Conservation (phyloP, 1,140 invertebrate genomes). For the Ooceraea biroi region DNA sequence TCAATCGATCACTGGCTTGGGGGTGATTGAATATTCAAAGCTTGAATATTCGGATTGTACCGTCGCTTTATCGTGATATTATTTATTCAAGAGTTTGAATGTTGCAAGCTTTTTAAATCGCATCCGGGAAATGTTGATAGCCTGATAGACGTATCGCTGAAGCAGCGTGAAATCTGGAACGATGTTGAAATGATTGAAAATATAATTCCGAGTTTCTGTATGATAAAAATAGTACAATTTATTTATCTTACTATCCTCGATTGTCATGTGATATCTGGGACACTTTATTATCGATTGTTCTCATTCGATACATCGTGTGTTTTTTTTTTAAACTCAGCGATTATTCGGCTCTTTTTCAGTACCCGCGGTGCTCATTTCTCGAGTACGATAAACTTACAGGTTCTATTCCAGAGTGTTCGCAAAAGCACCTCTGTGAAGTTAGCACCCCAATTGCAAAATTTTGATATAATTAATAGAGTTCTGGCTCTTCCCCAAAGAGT, state of each 20-base stretch:
- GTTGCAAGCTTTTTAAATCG: not conserved
- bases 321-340: not conserved
- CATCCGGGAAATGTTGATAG: not conserved
- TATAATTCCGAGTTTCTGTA: not conserved
- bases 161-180: no score
- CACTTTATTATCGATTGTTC: not conserved
- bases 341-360: not conserved
- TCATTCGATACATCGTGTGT: not conserved
- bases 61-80: not conserved
- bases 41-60: not conserved
- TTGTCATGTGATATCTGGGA: not conserved
- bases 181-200: not conserved
- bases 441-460: no score
- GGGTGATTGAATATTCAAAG: conserved; percentile 21
- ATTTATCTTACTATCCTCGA: not conserved
- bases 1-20: conserved; percentile 2
- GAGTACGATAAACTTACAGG: no score
- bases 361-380: conserved; percentile 26
- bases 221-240: not conserved
- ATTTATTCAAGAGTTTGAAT: no score
- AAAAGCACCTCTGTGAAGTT: no score
- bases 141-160: not conserved
- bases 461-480: no score
- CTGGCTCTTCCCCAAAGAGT: no score
- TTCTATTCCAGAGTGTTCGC: no score